A percentile compares a stretch with the other conserved stretches of the same genome.
Conservation (phyloP, 2,113 vertebrate species). For the Typhlomys cinereus region DNA sequence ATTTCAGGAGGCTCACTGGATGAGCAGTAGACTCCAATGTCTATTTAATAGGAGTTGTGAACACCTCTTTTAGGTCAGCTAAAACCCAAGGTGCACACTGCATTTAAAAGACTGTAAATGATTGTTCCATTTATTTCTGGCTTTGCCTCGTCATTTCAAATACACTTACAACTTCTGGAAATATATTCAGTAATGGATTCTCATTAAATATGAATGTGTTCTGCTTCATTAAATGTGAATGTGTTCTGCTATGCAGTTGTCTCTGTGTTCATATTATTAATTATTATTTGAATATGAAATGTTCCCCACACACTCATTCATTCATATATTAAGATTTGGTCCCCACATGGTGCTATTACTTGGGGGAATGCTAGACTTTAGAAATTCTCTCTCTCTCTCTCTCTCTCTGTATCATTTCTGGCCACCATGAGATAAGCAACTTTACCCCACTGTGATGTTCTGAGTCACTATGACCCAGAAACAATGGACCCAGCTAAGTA, state of each 20-base stretch:
- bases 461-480: background rate
- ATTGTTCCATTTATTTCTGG: background rate
- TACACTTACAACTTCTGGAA: background rate
- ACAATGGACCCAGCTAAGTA: background rate
- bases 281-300: background rate
- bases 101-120: background rate
- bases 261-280: background rate
- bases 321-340: background rate
- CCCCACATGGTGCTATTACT: too few species aligned
- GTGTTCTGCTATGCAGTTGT: background rate
- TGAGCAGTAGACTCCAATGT: too few species aligned
- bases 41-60: background rate
- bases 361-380: background rate
- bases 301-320: too few species aligned
- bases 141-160: background rate
- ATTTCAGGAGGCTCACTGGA: background rate
- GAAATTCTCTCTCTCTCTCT: background rate
- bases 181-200: background rate
- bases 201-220: background rate
- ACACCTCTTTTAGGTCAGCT: too few species aligned
- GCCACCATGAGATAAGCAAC: background rate
- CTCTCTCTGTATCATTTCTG: background rate
- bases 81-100: background rate
- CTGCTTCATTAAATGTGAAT: background rate
- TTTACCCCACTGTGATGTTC: background rate